These are phyloP conservation scores for Atta cephalotes DNA, from an alignment of 1,140 invertebrate species.

Conservation along the genomic window DNA sequence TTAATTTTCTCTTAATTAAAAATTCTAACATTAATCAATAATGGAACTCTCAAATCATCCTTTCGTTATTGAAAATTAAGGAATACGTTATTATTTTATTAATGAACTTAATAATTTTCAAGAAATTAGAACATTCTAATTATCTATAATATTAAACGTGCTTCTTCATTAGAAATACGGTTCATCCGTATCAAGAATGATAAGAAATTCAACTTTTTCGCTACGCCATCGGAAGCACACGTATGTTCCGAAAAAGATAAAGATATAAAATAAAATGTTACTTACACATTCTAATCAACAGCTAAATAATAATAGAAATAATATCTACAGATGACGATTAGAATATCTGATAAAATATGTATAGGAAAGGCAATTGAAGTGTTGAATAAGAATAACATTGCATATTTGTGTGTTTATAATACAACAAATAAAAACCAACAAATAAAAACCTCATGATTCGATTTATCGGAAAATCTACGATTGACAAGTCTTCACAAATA, in stretches of 20 bases:
- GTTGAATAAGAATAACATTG: neutral
- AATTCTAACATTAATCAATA: neutral
- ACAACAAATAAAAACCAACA: neutral
- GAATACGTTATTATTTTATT: neutral
- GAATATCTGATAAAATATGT: neutral
- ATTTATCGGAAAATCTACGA: neutral
- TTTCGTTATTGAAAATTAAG: neutral
- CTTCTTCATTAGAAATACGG: neutral
- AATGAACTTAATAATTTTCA: neutral
- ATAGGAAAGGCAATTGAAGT: neutral
- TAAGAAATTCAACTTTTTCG: slow-evolving; percentile 92
- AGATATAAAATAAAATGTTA: neutral
- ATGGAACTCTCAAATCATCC: too few species aligned
- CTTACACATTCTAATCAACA: neutral
- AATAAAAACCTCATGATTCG: neutral
- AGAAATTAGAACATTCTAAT: neutral
- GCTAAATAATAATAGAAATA: neutral
- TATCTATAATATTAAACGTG: neutral
- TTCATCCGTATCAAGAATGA: slow-evolving; percentile 89
- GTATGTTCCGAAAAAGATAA: slow-evolving; percentile 96
- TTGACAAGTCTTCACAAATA: neutral
- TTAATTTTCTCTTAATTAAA: too few species aligned
- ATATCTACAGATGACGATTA: neutral
- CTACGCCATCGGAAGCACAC: slow-evolving; percentile 92
- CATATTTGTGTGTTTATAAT: neutral